These are phyloP conservation scores for Miichthys miiuy DNA, from an alignment of 2,797 vertebrate species.

Conservation along the genomic window DNA sequence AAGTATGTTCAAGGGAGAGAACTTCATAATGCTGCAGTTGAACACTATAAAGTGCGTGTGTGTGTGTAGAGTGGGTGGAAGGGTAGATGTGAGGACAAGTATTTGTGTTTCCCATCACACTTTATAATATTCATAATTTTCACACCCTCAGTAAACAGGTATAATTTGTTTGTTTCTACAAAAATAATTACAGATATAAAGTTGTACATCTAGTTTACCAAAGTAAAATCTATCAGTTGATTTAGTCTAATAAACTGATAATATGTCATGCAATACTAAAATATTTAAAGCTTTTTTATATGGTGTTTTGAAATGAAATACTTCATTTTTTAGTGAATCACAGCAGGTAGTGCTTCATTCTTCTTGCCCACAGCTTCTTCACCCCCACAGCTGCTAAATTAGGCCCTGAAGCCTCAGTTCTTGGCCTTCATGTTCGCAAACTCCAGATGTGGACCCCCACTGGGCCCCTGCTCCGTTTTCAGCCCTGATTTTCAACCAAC, in stretches of 20 bases:
- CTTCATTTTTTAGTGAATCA: conserved; percentile 30
- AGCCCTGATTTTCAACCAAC: conserved; percentile 63
- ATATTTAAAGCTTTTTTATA: not conserved
- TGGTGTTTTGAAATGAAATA: conserved; percentile 5
- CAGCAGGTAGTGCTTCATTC: conserved; percentile 29
- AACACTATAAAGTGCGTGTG: not conserved
- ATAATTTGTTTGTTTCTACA: not conserved
- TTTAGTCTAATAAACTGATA: not conserved
- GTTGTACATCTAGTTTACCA: not conserved
- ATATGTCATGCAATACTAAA: not conserved
- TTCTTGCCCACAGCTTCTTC: conserved; percentile 24
- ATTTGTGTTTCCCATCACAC: not conserved
- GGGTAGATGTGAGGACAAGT: not conserved
- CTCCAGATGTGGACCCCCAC: conserved; percentile 71
- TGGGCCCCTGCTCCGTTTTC: conserved; percentile 47
- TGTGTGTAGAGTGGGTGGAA: no score
- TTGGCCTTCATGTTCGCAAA: conserved; percentile 43
- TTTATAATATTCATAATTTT: conserved; percentile 1
- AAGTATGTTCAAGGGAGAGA: not conserved
- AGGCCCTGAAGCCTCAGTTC: conserved; percentile 37
- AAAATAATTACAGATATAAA: no score
- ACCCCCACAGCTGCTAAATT: conserved; percentile 50
- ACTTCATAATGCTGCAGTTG: not conserved
- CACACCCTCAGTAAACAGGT: not conserved
- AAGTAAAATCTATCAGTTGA: not conserved